These are phyloP conservation scores for Protobothrops flavoviridis DNA, from an alignment of 2,113 vertebrate species.

Conservation along the genomic window DNA sequence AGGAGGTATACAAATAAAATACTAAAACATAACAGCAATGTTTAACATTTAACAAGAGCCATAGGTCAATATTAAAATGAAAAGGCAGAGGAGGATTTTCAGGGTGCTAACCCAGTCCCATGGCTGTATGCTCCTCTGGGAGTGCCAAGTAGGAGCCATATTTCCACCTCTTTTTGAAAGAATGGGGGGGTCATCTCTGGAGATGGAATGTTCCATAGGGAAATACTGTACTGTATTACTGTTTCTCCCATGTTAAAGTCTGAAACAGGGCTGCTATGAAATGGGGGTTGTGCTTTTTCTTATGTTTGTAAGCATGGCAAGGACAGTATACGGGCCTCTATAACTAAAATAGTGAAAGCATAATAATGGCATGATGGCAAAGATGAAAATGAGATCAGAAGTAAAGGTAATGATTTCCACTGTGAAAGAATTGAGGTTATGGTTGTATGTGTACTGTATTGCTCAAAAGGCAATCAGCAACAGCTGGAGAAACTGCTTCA, in stretches of 20 bases:
- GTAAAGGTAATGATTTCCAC: background rate
- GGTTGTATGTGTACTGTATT: background rate
- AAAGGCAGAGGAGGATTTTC: background rate
- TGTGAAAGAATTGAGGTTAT: background rate
- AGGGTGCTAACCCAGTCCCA: too few species aligned
- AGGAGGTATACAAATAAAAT: background rate
- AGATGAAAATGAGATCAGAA: background rate
- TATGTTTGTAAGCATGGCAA: background rate
- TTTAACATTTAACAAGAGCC: background rate
- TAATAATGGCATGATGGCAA: background rate
- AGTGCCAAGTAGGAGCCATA: too few species aligned
- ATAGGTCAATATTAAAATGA: background rate
- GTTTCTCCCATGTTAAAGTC: background rate
- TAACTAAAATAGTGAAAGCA: background rate
- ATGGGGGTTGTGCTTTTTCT: background rate
- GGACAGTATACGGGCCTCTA: background rate
- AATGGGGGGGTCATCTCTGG: too few species aligned
- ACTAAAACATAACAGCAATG: background rate
- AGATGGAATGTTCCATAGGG: too few species aligned
- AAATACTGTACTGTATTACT: background rate
- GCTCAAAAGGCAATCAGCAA: constrained; percentile 15
- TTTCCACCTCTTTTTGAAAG: too few species aligned
- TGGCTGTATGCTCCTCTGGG: too few species aligned
- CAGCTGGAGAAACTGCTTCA: constrained; percentile 1
- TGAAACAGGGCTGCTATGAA: background rate